These are phyloP conservation scores for Nettapus auritus DNA, from an alignment of 2,113 vertebrate species.

Conservation along the genomic window DNA sequence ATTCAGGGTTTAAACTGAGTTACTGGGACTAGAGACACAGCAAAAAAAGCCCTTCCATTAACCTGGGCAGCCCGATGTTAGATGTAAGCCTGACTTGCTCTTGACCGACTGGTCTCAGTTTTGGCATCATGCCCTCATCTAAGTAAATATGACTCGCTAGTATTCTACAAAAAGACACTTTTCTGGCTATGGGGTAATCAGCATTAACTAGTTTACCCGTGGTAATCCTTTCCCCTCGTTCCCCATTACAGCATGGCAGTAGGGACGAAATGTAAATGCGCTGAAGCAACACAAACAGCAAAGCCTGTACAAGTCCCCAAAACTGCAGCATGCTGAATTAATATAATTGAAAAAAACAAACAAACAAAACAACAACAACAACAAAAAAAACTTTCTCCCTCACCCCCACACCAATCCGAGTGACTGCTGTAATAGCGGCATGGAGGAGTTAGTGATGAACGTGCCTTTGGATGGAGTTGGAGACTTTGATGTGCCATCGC, in stretches of 20 bases:
- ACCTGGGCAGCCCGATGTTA: accelerated
- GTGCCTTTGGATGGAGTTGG: background rate
- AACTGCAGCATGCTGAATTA: background rate
- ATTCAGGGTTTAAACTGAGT: background rate
- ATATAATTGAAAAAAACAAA: too few relatives aligned
- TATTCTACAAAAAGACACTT: background rate
- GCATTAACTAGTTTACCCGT: background rate
- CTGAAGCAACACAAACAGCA: background rate
- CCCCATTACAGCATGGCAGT: too few relatives aligned
- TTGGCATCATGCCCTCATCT: background rate
- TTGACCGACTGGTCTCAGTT: background rate
- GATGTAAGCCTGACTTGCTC: background rate
- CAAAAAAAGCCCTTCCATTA: background rate
- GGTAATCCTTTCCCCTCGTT: background rate
- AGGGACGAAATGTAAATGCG: background rate
- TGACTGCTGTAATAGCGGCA: background rate
- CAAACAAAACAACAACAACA: too few relatives aligned
- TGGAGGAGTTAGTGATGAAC: background rate
- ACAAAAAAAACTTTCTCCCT: background rate
- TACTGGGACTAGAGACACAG: background rate
- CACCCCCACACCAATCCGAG: background rate
- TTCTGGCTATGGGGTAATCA: background rate
- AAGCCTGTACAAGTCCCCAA: background rate
- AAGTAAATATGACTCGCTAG: background rate
- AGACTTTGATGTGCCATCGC: background rate